Percentiles rank a stretch among this genome's conserved stretches.
These are phyloP conservation scores for Peromyscus californicus DNA, from an alignment of 2,113 vertebrate genomes.

Conservation along the genomic window DNA sequence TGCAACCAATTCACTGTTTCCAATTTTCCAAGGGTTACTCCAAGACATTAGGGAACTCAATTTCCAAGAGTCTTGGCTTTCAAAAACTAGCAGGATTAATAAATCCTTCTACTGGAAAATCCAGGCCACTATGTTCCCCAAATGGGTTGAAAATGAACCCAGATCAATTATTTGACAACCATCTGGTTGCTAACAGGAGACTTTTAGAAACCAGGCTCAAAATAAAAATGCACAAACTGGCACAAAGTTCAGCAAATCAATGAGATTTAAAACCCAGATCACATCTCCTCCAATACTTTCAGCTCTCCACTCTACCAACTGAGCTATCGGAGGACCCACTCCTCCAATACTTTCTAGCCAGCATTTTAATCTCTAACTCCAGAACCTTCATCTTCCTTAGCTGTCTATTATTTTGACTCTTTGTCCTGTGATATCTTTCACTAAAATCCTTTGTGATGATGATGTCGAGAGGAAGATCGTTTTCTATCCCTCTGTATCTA, in stretches of 20 bases:
- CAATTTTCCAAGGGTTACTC: conserved; percentile 80
- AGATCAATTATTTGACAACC: conserved; percentile 78
- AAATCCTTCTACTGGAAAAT: conserved; percentile 82
- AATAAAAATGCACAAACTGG: conserved; percentile 75
- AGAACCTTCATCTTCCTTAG: conserved; percentile 59
- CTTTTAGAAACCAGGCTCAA: conserved; percentile 70
- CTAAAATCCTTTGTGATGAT: conserved; percentile 60
- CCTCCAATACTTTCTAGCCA: conserved; percentile 52
- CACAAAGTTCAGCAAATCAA: conserved; percentile 74
- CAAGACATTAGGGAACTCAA: conserved; percentile 75
- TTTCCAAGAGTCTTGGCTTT: conserved; percentile 70
- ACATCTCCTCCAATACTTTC: conserved; percentile 50
- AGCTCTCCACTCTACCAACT: background rate
- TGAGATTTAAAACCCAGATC: conserved; percentile 57
- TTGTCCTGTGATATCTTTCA: conserved; percentile 36
- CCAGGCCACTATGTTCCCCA: conserved; percentile 71
- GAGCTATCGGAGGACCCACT: background rate
- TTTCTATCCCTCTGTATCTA: conserved; percentile 55
- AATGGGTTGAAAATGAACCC: conserved; percentile 77
- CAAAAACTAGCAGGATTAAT: conserved; percentile 75
- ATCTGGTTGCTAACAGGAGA: conserved; percentile 81
- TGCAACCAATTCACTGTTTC: conserved; percentile 73
- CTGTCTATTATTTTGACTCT: conserved; percentile 55
- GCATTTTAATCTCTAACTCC: conserved; percentile 59
- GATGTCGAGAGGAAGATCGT: conserved; percentile 40